Conservation (phyloP, 2,797 vertebrate species). For the Sebastes steindachneri region DNA sequence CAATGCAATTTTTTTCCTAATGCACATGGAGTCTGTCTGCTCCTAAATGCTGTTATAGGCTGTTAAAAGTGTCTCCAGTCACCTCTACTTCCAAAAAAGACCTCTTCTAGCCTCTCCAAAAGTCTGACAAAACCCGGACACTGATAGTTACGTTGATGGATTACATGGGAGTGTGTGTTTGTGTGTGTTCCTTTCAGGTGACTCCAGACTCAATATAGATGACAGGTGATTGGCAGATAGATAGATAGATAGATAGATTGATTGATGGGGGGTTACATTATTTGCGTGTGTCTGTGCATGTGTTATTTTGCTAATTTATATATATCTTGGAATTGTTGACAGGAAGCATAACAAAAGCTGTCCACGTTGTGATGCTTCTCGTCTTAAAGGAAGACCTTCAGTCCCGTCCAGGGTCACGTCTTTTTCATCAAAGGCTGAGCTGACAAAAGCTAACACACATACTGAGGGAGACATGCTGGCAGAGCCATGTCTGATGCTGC, state of each 20-base stretch:
- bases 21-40: not conserved
- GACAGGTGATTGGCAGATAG: conserved; percentile 17
- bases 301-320: not conserved
- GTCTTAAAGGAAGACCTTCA: conserved; percentile 42
- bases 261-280: not conserved
- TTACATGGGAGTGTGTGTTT: conserved; percentile 11
- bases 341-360: conserved; percentile 27
- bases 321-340: not conserved
- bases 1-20: no score
- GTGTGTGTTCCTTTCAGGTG: not conserved
- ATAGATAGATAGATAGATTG: not conserved
- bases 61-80: not conserved
- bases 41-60: not conserved
- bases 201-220: not conserved
- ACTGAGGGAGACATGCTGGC: conserved; percentile 8
- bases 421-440: conserved; percentile 41
- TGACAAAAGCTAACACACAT: conserved; percentile 25
- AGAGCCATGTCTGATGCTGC: conserved; percentile 26
- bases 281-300: not conserved
- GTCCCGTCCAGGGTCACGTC: conserved; percentile 42
- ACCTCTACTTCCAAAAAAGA: conserved; percentile 6
- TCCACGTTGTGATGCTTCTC: conserved; percentile 18
- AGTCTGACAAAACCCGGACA: conserved; percentile 16
- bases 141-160: conserved; percentile 20
- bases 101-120: not conserved